Base-by-base conservation (phyloP, 2,888 invertebrate species). In the Desoria tigrina region DNA sequence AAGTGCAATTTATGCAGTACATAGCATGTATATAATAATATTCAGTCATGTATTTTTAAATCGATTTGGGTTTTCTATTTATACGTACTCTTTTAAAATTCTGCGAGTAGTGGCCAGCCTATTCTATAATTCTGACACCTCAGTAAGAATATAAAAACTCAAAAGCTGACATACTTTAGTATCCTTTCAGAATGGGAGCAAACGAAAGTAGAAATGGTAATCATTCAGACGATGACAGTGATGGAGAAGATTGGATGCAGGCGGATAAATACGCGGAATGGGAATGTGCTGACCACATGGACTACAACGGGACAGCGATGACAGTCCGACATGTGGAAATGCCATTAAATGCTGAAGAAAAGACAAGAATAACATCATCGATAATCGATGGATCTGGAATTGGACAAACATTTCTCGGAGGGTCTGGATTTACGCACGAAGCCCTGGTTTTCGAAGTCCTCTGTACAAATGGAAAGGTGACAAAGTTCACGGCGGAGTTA, bases 191-290 rank as follows among this genome's bases (percentile, higher is more conserved):
- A 24, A 58, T 58, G 58, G 58, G 58, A 3, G 58, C 45, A 2
- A 23, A 2, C 2, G 58, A 58, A 27, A 58, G 58, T 42, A 26
- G 55, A n/a, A 24, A 42, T 26, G 66, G 66, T 23, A 53, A 60
- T n/a, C 55, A 56, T 51, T 64, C 64, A 3, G 68, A 64, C n/a
- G 68, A 65, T 1, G 64, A 65, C 28, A 60, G 63, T 1, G 63
- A 63, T 14, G 63, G 57, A 3, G 58, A 49, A 23, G 64, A 65
- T 39, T 68, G 68, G 68, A 68, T 68, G 68, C 68, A 68, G 54
- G 68, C 68, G 4, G 68, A 68, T 49, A 68, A 64, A 23, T 51
- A 50, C 18, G 60, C 60, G 2, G 59, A 63, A 42, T 67, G 67
- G 67, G 42, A 56, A 49, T 56, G 55, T 45, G 63, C 63, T 23